phyloP scores from a whole-genome alignment of 1,140 invertebrate genomes.

The Pararge aegeria region DNA sequence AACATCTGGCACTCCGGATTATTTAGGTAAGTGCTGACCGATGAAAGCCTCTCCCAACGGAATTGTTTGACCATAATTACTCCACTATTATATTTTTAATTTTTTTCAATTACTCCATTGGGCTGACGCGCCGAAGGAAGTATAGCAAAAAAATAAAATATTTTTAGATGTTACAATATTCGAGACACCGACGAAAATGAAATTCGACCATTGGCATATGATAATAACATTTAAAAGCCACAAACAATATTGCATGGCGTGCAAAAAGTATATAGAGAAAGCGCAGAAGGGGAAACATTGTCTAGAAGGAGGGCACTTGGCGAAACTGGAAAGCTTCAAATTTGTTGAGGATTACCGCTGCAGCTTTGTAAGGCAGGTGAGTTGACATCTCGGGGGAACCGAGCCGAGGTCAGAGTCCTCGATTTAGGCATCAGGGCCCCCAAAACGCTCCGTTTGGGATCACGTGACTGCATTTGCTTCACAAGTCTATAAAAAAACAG shows the following conservation, averaged over 20 bases:
- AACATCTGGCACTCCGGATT: background rate
- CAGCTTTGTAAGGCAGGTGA: conserved; percentile 38
- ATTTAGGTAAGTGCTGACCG: conserved; percentile 24
- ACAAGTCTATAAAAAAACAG: too few species aligned
- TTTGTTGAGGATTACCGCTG: conserved; percentile 16
- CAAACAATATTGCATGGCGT: conserved; percentile 40
- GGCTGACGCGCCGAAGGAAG: too few species aligned
- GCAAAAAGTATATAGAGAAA: conserved; percentile 13
- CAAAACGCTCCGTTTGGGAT: too few species aligned
- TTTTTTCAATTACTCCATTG: background rate
- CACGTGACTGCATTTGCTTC: too few species aligned
- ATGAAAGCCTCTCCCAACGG: too few species aligned
- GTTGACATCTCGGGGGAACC: background rate
- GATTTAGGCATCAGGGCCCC: too few species aligned
- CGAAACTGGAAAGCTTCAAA: conserved; percentile 23
- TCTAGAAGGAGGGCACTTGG: conserved; percentile 14
- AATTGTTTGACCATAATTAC: too few species aligned
- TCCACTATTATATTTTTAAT: background rate
- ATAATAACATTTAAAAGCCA: conserved; percentile 16
- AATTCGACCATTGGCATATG: conserved; percentile 37
- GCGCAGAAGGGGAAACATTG: conserved; percentile 29
- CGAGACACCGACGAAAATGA: conserved; percentile 21
- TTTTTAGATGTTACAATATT: conserved; percentile 6
- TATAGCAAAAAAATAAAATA: too few species aligned
- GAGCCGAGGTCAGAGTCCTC: too few species aligned